These are phyloP conservation scores for Gallirallus australis DNA, from an alignment of 2,797 vertebrate species.

Conservation along the genomic window DNA sequence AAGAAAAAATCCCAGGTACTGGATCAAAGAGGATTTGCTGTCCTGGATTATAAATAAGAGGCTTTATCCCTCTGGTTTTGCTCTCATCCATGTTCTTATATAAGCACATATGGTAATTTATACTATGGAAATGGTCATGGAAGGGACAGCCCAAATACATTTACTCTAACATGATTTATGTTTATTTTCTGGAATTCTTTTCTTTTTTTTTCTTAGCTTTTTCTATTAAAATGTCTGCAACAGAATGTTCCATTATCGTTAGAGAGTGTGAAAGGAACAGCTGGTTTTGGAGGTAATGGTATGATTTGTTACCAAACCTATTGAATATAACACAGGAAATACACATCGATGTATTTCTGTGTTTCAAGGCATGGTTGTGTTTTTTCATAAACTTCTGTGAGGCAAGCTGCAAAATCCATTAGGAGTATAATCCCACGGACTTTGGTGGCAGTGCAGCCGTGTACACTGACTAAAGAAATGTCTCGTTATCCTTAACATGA, in stretches of 20 bases:
- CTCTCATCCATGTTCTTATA: slow-evolving; percentile 44
- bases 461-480: background rate
- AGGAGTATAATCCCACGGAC: background rate
- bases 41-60: slow-evolving; percentile 66
- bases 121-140: background rate
- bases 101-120: slow-evolving; percentile 34
- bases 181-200: slow-evolving; percentile 44
- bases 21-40: slow-evolving; percentile 68
- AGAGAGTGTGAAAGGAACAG: background rate
- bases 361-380: background rate
- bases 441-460: background rate
- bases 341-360: background rate
- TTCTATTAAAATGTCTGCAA: background rate
- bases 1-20: slow-evolving; percentile 59
- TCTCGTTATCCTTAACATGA: background rate
- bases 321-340: background rate
- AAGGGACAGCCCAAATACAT: background rate
- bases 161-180: background rate
- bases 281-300: background rate
- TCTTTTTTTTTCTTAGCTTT: background rate
- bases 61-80: slow-evolving; percentile 45
- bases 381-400: background rate
- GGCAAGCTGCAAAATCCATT: background rate
- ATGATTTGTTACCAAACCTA: slow-evolving; percentile 52
- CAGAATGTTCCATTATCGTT: slow-evolving; percentile 4